Evolutionary conservation across 2,888 invertebrate genomes (phyloP).

Genomic region (Ennomos fuscantarius): DNA sequence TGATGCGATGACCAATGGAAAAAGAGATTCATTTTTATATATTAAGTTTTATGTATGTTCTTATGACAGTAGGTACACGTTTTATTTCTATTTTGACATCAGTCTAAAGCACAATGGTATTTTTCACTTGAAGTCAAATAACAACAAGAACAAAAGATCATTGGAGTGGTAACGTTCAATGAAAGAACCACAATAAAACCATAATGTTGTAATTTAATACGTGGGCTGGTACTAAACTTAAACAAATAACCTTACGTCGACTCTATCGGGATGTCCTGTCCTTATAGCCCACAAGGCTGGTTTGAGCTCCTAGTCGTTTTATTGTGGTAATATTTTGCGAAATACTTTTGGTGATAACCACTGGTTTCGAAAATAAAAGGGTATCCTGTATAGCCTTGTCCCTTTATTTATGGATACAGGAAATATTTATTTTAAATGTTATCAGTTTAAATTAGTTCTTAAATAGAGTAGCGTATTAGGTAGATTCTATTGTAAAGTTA

Average conservation of each 20-base stretch:
- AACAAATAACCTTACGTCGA: constrained; percentile 81
- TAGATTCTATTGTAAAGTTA: no score
- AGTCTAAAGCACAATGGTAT: background rate
- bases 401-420: background rate
- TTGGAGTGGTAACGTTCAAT: constrained; percentile 65
- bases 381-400: constrained; percentile 10
- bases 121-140: constrained; percentile 32
- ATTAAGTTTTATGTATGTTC: no score
- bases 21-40: no score
- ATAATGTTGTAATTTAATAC: constrained; percentile 72
- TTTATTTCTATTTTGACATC: no score
- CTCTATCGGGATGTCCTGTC: constrained; percentile 83
- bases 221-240: constrained; percentile 82
- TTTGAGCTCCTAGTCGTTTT: constrained; percentile 45
- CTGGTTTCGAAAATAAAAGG: constrained; percentile 27
- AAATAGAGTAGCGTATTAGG: no score
- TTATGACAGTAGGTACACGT: no score
- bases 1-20: no score
- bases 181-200: constrained; percentile 69
- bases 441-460: no score
- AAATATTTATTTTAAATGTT: no score
- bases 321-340: constrained; percentile 36
- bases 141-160: constrained; percentile 36
- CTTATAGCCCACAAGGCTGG: constrained; percentile 49
- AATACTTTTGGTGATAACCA: constrained; percentile 19